phyloP scores from a whole-genome alignment of 2,797 vertebrate genomes.

The Rhyacichthys aspro region DNA sequence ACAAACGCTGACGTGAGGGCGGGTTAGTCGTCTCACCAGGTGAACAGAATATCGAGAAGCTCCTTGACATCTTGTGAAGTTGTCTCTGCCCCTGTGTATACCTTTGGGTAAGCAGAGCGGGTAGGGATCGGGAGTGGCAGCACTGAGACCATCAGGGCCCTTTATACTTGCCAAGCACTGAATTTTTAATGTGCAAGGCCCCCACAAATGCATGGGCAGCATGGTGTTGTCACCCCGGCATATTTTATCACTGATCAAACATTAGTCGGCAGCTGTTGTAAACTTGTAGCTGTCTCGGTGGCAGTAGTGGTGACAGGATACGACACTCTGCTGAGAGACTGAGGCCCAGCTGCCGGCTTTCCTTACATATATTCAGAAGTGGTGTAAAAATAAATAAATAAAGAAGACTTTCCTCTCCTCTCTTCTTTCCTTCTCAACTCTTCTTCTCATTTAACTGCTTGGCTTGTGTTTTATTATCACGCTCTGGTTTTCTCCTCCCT shows the following conservation, averaged over 20 bases:
- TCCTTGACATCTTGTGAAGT: conserved; percentile 91
- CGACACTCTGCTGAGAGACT: conserved; percentile 80
- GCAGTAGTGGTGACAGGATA: conserved; percentile 77
- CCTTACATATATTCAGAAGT: conserved; percentile 68
- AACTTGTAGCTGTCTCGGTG: conserved; percentile 89
- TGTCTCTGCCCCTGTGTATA: conserved; percentile 81
- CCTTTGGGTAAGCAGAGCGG: conserved; percentile 78
- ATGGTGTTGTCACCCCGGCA: conserved; percentile 91
- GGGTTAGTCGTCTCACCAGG: conserved; percentile 78
- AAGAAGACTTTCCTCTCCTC: conserved; percentile 30
- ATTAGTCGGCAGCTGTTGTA: conserved; percentile 91
- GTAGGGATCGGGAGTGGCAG: conserved; percentile 47
- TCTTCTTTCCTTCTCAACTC: conserved; percentile 33
- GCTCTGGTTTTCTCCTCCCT: conserved; percentile 16
- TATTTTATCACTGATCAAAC: conserved; percentile 98
- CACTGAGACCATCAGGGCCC: conserved; percentile 85
- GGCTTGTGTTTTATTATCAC: conserved; percentile 33
- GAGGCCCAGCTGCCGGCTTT: conserved; percentile 78
- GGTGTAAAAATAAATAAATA: conserved; percentile 70
- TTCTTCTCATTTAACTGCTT: conserved; percentile 48
- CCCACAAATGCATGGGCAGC: conserved; percentile 89
- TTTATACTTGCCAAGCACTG: conserved; percentile 80
- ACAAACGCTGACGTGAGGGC: conserved; percentile 73
- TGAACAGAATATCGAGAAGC: conserved; percentile 86
- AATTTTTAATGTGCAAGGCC: conserved; percentile 90